phyloP scores from a whole-genome alignment of 2,888 invertebrate species.

The Trisateles emortualis region DNA sequence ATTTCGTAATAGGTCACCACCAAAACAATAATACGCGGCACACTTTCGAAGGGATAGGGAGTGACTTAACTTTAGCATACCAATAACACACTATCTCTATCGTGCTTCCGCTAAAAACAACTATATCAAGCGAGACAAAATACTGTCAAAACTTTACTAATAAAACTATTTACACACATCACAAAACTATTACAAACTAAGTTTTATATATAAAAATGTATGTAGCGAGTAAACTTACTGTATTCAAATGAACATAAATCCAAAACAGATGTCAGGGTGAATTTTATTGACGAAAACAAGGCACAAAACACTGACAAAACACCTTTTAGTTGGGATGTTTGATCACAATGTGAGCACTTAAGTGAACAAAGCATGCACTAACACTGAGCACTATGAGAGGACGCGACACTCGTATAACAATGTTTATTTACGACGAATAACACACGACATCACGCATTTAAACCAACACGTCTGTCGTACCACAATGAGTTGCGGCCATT shows the following conservation, averaged over 20 bases:
- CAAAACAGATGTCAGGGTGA: constrained; percentile 73
- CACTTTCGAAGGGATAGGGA: constrained; percentile 75
- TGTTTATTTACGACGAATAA: constrained; percentile 75
- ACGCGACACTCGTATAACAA: constrained; percentile 62
- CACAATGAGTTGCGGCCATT: constrained; percentile 80
- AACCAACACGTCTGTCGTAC: constrained; percentile 76
- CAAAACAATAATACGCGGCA: constrained; percentile 80
- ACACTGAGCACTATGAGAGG: constrained; percentile 62
- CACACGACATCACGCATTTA: constrained; percentile 65
- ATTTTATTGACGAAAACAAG: constrained; percentile 79
- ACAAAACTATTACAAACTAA: constrained; percentile 53
- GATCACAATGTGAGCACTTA: constrained; percentile 66
- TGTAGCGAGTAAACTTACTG: constrained; percentile 66
- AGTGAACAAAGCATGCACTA: constrained; percentile 68
- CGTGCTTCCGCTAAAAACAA: constrained; percentile 53
- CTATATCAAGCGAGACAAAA: constrained; percentile 62
- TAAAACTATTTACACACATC: constrained; percentile 68
- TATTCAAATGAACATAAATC: constrained; percentile 83
- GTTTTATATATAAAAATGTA: constrained; percentile 30
- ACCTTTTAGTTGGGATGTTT: constrained; percentile 61
- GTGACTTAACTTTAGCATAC: constrained; percentile 62
- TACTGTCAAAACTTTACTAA: constrained; percentile 74
- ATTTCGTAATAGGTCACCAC: constrained; percentile 78
- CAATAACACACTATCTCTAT: constrained; percentile 62
- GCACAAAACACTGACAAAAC: constrained; percentile 78